Evolutionary conservation across 2,797 vertebrate species (phyloP), one percentile per base, ranked within the genome.

Genomic region (Macropodus opercularis): DNA sequence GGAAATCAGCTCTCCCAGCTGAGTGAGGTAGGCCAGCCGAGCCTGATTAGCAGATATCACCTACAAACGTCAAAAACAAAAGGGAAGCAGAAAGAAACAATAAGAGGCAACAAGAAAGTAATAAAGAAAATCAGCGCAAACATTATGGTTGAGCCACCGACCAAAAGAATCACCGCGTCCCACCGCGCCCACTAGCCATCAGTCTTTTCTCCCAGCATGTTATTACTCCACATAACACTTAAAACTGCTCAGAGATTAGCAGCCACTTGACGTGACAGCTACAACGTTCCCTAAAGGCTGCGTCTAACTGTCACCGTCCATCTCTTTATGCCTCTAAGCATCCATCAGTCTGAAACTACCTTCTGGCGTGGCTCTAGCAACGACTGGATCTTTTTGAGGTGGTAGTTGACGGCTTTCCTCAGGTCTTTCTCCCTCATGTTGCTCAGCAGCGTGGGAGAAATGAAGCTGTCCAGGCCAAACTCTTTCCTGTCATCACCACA

Each of bases 371-470:
- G 97, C 80, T 98, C 96, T 40, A 98, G 87, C 53, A 99, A 88
- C 66, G 95, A 86, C 85, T 98, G 96, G 83, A 98, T 98, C 89
- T 96, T 93, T 90, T 99, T 99, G 85, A 99, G 95, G 86, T 99
- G 97, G 87, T 96, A 95, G 79, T 93, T 94, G 72, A 99, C 94
- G 80, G 97, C 96, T 85, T 98, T 99, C 86, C 95, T 95, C 84
- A 99, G 94, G 81, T 99, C 98, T 80, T 98, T 98, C 46, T 96
- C 96, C 80, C 93, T 94, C 96, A 99, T 98, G 89, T 98, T 99
- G 52, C 95, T 94, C 54, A 99, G 93, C 78, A 99, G 86, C 6
- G 98, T 99, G 68, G 97, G 96, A 10, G 97, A 99, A 83, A 99
- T 95, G 85, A 99, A 99, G 83, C 97, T 98, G 53, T 99, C 96